Conservation (phyloP, 2,113 vertebrate species). For the Saguinus midas region DNA sequence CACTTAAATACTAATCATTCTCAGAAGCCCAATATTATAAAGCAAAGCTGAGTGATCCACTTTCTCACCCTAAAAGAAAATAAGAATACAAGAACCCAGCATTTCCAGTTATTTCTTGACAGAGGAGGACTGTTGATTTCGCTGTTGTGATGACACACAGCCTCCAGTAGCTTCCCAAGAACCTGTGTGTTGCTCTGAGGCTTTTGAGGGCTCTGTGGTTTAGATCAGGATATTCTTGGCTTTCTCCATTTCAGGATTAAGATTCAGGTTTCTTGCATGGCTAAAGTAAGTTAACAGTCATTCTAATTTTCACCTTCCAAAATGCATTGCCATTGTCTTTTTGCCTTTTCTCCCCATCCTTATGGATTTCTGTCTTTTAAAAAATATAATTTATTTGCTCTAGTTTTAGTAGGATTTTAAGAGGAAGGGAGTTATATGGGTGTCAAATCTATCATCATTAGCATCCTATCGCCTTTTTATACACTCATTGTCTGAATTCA, state of each 20-base stretch:
- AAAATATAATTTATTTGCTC: neutral
- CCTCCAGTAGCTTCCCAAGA: neutral
- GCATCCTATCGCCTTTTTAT: neutral
- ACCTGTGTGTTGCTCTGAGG: neutral
- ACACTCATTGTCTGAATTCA: neutral
- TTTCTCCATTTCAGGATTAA: slow-evolving; percentile 32
- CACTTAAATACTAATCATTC: neutral
- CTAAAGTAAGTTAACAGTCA: slow-evolving; percentile 20
- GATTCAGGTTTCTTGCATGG: slow-evolving; percentile 29
- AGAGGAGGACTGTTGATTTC: neutral
- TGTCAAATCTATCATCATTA: slow-evolving; percentile 32
- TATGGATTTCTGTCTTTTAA: neutral
- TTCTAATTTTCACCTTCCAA: slow-evolving; percentile 34
- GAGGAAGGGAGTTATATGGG: neutral
- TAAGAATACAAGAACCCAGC: neutral
- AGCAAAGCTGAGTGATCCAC: neutral
- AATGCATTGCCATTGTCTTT: slow-evolving; percentile 27
- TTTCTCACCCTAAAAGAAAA: neutral
- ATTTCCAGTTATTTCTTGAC: neutral
- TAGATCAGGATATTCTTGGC: slow-evolving; percentile 30
- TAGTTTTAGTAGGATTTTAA: neutral
- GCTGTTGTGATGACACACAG: neutral
- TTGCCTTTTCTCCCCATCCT: neutral
- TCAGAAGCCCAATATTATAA: neutral
- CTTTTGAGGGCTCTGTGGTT: slow-evolving; percentile 15